Base-by-base conservation (phyloP, 2,113 vertebrate species). In the Pluvialis apricaria region DNA sequence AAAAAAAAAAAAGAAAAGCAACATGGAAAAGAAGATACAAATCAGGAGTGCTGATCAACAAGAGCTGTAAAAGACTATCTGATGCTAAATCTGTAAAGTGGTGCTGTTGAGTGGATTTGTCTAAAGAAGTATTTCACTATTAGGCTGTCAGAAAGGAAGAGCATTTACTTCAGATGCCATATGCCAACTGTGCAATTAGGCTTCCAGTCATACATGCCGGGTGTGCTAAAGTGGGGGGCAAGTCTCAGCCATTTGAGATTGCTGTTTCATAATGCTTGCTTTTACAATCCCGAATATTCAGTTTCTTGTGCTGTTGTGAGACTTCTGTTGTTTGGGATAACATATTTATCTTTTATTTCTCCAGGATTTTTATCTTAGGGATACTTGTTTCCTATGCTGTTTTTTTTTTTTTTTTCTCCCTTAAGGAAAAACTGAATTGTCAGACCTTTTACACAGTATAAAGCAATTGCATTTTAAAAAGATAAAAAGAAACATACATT, bases 141-240 rank as follows among this genome's bases (percentile, higher is more conserved):
- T 89, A 86, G 87, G 57, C 75, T 91, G 75, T 92, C 75, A 96
- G 49, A 94, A 85, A 92, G 77, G 80, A 91, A 90, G 58, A 77
- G 54, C 55, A 72, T 81, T 95, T 91, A 82, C 54, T 82, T 94
- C 66, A n/a, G n/a, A 77, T 93, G 68, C 80, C 84, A 82, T 86
- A 93, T 86, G 87, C 91, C 92, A 92, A 54, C 47, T 69, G 60
- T 90, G 85, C 82, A 88, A 71, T 96, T 92, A 95, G 79, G 80
- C 51, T 96, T 86, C 42, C 69, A 92, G 70, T 77, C 82, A 57
- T 52, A 88, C 18, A 38, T 40, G 1, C 5, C 19, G 2, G 36
- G 32, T 78, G 65, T 79, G 80, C 61, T 84, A 57, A 92, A 66
- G 61, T 8, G 4, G 57, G 61, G 88, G 58, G 78, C 54, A 84